A percentile compares a stretch with the other conserved stretches of the same genome.
phyloP scores from a whole-genome alignment of 2,797 vertebrate genomes.

The Eospalax fontanierii region DNA sequence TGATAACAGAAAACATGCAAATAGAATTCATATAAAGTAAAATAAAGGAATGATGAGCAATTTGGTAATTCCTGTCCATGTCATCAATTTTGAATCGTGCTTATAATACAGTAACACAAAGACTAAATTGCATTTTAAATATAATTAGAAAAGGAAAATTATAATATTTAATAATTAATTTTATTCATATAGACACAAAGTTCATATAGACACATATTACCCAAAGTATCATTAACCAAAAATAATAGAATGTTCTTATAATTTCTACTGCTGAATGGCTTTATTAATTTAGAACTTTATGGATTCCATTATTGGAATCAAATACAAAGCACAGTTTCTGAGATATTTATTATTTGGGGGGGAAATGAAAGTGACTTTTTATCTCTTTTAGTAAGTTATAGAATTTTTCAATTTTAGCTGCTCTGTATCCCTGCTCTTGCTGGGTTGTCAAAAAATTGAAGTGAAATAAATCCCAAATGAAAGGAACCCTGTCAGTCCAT shows the following conservation, averaged over 20 bases:
- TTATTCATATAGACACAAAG: constrained; percentile 77
- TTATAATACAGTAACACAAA: constrained; percentile 68
- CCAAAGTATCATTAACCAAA: constrained; percentile 77
- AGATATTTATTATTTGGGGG: constrained; percentile 63
- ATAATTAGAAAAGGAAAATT: constrained; percentile 76
- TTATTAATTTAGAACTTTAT: constrained; percentile 69
- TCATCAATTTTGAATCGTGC: constrained; percentile 58
- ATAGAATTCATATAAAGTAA: background rate
- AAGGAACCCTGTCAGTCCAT: background rate
- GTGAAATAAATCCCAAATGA: constrained; percentile 79
- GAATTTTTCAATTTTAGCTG: constrained; percentile 62
- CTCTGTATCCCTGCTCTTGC: constrained; percentile 31
- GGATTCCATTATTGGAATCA: constrained; percentile 77
- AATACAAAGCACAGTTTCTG: constrained; percentile 45
- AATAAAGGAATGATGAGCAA: background rate
- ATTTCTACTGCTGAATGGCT: constrained; percentile 71
- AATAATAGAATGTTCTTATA: constrained; percentile 53
- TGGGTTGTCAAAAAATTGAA: constrained; percentile 66
- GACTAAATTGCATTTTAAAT: constrained; percentile 71
- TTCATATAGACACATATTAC: constrained; percentile 71
- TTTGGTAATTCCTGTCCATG: background rate
- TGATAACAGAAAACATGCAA: background rate
- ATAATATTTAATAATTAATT: constrained; percentile 84
- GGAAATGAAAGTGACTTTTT: constrained; percentile 11
- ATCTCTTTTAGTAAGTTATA: constrained; percentile 58